Evolutionary conservation across 2,113 vertebrate species (phyloP).

Genomic region (Apteryx owenii): DNA sequence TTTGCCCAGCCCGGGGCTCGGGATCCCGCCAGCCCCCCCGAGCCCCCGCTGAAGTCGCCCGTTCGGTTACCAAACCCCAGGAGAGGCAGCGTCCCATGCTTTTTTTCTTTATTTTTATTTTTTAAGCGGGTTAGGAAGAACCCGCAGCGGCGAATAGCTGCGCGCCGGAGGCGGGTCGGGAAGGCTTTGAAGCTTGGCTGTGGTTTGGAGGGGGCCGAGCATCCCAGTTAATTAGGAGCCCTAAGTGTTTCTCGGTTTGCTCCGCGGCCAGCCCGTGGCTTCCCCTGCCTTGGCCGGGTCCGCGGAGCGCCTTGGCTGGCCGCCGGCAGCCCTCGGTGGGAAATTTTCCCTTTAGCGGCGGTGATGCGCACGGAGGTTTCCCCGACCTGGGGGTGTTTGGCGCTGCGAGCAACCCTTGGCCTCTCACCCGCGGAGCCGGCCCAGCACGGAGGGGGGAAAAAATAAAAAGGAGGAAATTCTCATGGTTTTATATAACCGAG

Average conservation of each 20-base stretch:
- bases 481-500: constrained; percentile 33
- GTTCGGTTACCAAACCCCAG: neutral
- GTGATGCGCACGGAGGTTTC: neutral
- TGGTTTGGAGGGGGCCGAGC: constrained; percentile 34
- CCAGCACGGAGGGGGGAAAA: no score
- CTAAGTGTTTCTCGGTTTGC: constrained; percentile 42
- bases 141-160: no score
- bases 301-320: constrained; percentile 15
- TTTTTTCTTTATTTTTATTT: no score
- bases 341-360: neutral
- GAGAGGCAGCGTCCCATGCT: no score
- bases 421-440: constrained; percentile 10
- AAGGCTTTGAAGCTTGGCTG: constrained; percentile 39
- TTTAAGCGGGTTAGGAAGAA: no score
- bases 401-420: neutral
- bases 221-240: constrained; percentile 39
- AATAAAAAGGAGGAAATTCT: neutral
- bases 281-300: neutral
- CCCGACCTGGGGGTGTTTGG: neutral
- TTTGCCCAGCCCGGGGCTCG: neutral
- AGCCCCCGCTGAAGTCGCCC: no score
- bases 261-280: constrained; percentile 1
- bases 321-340: neutral
- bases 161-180: neutral
- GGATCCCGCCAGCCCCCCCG: no score